These are phyloP conservation scores for Sula dactylatra DNA, from an alignment of 2,113 vertebrate genomes.

Conservation along the genomic window DNA sequence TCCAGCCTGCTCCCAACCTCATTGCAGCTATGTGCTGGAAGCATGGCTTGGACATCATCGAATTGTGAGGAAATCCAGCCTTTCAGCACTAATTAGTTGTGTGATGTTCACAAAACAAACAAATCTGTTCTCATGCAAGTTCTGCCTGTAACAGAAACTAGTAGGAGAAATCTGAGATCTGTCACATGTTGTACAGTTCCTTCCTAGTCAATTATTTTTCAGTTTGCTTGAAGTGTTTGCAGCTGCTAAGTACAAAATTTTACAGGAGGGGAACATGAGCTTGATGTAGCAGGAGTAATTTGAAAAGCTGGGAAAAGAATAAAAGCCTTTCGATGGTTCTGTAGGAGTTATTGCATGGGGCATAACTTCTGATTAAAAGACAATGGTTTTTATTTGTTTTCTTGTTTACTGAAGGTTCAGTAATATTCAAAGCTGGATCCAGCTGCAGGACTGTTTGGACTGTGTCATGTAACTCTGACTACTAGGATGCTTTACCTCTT, in stretches of 20 bases:
- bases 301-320: neutral
- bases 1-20: neutral
- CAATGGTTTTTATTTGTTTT: neutral
- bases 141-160: neutral
- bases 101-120: neutral
- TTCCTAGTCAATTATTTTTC: neutral
- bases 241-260: neutral
- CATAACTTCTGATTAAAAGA: neutral
- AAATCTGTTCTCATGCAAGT: neutral
- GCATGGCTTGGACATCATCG: neutral
- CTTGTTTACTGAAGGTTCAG: neutral
- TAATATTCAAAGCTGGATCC: neutral
- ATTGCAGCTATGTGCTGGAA: neutral
- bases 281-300: neutral
- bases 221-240: neutral
- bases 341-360: neutral
- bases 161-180: neutral
- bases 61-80: neutral
- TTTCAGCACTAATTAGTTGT: neutral
- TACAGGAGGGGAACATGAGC: neutral
- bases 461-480: neutral
- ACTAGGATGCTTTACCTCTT: neutral
- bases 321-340: neutral
- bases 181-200: neutral
- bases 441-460: neutral